phyloP scores from a whole-genome alignment of 2,888 invertebrate genomes.

The Limnephilus marmoratus region DNA sequence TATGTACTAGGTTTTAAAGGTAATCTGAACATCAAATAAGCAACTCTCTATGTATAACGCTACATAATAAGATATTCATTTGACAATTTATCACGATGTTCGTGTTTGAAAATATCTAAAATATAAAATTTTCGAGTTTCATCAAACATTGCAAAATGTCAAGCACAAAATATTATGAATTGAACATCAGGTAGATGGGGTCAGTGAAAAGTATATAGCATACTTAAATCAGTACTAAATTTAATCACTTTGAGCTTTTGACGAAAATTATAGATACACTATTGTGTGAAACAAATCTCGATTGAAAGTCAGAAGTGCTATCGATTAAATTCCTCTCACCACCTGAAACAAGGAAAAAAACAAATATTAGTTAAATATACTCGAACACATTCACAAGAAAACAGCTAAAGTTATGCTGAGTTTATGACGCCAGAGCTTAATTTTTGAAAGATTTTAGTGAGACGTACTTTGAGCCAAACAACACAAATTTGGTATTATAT shows the following conservation, averaged over 20 bases:
- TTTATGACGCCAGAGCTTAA: too few relatives aligned
- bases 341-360: slow-evolving; percentile 60
- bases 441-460: too few relatives aligned
- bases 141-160: background rate
- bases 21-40: slow-evolving; percentile 42
- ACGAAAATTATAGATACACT: background rate
- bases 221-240: background rate
- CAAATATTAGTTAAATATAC: slow-evolving; percentile 48
- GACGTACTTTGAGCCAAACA: too few relatives aligned
- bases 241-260: slow-evolving; percentile 29
- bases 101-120: background rate
- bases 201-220: background rate
- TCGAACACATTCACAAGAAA: background rate
- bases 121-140: background rate
- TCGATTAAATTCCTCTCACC: slow-evolving; percentile 28
- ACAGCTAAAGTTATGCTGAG: background rate
- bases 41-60: slow-evolving; percentile 37
- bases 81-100: slow-evolving; percentile 18
- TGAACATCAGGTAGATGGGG: background rate
- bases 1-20: slow-evolving; percentile 26
- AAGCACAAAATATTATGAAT: background rate
- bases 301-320: background rate
- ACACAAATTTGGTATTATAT: too few relatives aligned
- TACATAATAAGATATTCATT: slow-evolving; percentile 11
- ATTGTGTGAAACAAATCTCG: slow-evolving; percentile 3